Base-by-base conservation (phyloP, 1,140 invertebrate species). In the Drosophila watanabei region DNA sequence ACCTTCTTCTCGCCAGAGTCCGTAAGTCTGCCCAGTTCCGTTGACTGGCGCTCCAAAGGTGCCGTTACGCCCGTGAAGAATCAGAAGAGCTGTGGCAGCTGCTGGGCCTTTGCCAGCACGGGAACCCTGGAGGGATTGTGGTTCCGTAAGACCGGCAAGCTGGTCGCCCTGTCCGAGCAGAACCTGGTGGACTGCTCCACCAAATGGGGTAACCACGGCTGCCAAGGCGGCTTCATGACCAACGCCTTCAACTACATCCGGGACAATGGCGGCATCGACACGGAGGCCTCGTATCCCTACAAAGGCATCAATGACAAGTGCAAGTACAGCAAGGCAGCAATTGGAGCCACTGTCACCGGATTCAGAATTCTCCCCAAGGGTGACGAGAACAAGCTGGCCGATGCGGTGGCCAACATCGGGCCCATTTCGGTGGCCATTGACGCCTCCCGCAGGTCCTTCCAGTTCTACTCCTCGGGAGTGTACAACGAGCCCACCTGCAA, bases 171-270 rank as follows among this genome's bases (percentile, higher is more conserved):
- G 4, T 60, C 62, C 11, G 35, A 59, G 9, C 62, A 65, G 18
- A 60, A 65, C n/a, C 62, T 60, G 28, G 18, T 60, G 14, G 62
- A 60, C 30, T 59, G 62, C 20, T 65, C 28, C 13, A n/a, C 11
- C 6, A n/a, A 18, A 1, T 61, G 45, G 43, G 59, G 59, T 2
- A 61, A 49, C 6, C 3, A 24, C 5, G 62, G 52, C 6, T 64
- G 37, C 18, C 24, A 59, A 16, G 56, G 52, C 28, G 54, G 62
- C 7, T 49, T 16, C 20, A 41, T 30, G 37, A 30, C 33, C 28
- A 43, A 41, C 0, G 28, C 35, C 9, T 57, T 57, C 14, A 57
- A 57, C 2, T 64, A 59, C 37, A 59, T 59, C 0, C 16, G 16
- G 10, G 24, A 32, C 0, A 59, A 41, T 43, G 62, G 54, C 5